phyloP scores from a whole-genome alignment of 2,888 invertebrate genomes.

The Periphyllus acericola region DNA sequence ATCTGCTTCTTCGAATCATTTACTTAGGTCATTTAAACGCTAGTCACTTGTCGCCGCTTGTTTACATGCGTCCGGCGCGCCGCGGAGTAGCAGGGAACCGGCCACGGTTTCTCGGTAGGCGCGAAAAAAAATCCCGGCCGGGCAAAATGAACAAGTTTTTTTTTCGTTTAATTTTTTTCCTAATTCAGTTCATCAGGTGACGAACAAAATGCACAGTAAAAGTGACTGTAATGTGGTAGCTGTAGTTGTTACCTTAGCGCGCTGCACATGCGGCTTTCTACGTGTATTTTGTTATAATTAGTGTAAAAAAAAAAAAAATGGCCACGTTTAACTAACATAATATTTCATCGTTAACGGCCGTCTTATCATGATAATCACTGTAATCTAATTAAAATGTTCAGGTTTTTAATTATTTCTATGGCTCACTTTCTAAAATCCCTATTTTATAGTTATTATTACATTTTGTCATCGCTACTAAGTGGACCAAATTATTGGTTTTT shows the following conservation, averaged over 20 bases:
- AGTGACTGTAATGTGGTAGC: not conserved
- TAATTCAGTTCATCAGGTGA: not conserved
- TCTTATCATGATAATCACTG: not conserved
- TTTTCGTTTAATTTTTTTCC: not conserved
- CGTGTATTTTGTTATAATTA: not conserved
- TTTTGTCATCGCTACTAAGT: no score
- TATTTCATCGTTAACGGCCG: not conserved
- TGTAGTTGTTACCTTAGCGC: not conserved
- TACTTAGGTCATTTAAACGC: slow-evolving; percentile 13
- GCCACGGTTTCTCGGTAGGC: not conserved
- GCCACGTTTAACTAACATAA: not conserved
- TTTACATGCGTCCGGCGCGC: not conserved
- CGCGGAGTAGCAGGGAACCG: no score
- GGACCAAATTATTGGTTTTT: no score
- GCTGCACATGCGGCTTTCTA: not conserved
- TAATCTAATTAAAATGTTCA: not conserved
- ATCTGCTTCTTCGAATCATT: slow-evolving; percentile 12
- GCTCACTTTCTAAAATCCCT: not conserved
- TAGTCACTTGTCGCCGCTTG: not conserved
- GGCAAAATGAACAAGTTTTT: not conserved
- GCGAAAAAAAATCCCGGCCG: not conserved
- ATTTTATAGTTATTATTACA: not conserved
- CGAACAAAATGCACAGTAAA: not conserved
- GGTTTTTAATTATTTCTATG: not conserved
- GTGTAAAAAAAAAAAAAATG: not conserved